Evolutionary conservation across 92 coral and sea anemone genomes (phyloP), one percentile per base, ranked within the genome.

Genomic region (Phenganax marumi): DNA sequence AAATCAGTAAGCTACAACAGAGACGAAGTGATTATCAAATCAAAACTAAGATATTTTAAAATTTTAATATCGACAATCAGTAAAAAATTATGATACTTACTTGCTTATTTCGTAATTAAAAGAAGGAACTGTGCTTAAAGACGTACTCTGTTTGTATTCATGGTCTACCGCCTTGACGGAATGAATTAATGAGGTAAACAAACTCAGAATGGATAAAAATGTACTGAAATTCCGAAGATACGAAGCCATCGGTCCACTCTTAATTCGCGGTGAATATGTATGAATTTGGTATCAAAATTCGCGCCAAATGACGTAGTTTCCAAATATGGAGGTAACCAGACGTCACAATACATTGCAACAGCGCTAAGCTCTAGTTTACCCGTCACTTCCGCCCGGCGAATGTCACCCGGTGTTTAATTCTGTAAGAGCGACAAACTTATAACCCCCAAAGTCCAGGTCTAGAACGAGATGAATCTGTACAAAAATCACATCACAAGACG

Each of bases 1-100:
- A 52, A 84, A 84, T 84, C 39, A 76, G 54, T 50, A 60, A 56
- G 72, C 87, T 84, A 79, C 73, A 68, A 68, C 60, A 54, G 17
- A 54, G 60, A 10, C 10, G 17, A 10, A 54, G 17, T 17, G 17
- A 54, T 54, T 54, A 10, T 10, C 17, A 54, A 10, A 54, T 10
- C 17, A 19, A 23, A 7, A 10, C 24, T 10, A 21, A 68, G 7
- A 26, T n/a, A 26, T 16, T 12, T 17, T 66, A 12, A 22, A 68
- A 21, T 14, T 0, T 2, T 6, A 26, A 47, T 33, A 33, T 33
- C 2, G 2, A 33, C 5, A 33, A 33, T 33, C 5, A 33, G 2
- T 33, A 33, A 56, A 8, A 62, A 1, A 39, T 62, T 62, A n/a
- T n/a, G n/a, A n/a, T 12, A 49, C 75, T 70, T 70, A 5, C n/a